A percentile compares a stretch with the other conserved stretches of the same genome.
phyloP scores from a whole-genome alignment of 2,113 vertebrate genomes.

The Stigmatopora nigra region DNA sequence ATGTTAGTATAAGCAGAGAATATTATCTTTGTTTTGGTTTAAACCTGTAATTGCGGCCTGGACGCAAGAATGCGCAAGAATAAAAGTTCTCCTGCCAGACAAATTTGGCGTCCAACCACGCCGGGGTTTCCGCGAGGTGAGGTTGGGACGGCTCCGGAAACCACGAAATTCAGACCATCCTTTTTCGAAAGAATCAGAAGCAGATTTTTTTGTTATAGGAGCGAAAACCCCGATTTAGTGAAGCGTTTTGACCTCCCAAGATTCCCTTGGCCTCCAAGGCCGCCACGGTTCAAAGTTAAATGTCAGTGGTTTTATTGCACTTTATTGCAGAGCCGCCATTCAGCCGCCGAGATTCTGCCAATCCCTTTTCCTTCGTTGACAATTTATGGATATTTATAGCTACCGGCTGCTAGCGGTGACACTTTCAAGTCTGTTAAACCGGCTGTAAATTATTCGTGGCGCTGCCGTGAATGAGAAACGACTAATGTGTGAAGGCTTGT shows the following conservation, averaged over 20 bases:
- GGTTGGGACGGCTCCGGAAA: constrained; percentile 44
- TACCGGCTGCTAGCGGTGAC: constrained; percentile 11
- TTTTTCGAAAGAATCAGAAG: constrained; percentile 36
- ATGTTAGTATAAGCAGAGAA: constrained; percentile 9
- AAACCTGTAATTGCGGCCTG: neutral
- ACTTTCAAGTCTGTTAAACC: constrained; percentile 24
- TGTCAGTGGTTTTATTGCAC: constrained; percentile 32
- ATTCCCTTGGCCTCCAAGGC: constrained; percentile 24
- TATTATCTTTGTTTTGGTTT: constrained; percentile 16
- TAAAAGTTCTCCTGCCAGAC: constrained; percentile 6
- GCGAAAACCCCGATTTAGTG: constrained; percentile 10
- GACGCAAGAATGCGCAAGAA: constrained; percentile 16
- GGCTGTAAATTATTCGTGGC: constrained; percentile 17
- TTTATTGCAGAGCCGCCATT: constrained; percentile 25
- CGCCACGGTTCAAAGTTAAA: constrained; percentile 25
- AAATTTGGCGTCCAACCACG: constrained; percentile 19
- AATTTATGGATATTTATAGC: constrained; percentile 23
- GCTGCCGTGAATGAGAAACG: constrained; percentile 10
- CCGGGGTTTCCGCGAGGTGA: constrained; percentile 48
- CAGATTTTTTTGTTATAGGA: constrained; percentile 41
- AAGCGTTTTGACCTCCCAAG: neutral
- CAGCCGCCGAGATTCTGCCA: constrained; percentile 4
- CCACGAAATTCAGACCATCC: constrained; percentile 41
- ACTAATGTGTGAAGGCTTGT: constrained; percentile 9
- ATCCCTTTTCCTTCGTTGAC: constrained; percentile 29